phyloP scores from a whole-genome alignment of 2,888 invertebrate species.

The Reticulitermes lucifugus region DNA sequence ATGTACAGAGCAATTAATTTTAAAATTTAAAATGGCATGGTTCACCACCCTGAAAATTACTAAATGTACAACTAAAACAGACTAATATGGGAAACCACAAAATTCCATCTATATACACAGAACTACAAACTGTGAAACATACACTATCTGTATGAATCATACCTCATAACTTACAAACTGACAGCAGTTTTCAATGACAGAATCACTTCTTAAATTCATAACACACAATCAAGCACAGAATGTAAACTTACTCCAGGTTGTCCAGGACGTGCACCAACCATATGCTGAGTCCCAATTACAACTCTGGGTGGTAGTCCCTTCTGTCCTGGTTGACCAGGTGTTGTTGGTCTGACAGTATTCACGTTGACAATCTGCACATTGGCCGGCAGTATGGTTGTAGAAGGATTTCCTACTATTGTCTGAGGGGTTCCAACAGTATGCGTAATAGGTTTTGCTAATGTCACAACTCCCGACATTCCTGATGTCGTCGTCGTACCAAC shows the following conservation, averaged over 20 bases:
- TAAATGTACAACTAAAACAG: no score
- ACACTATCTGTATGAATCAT: no score
- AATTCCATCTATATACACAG: no score
- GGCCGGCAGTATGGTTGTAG: slow-evolving; percentile 74
- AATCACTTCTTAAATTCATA: no score
- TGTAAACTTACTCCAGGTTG: slow-evolving; percentile 78
- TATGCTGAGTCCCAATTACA: slow-evolving; percentile 84
- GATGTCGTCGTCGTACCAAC: slow-evolving; percentile 64
- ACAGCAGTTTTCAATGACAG: no score
- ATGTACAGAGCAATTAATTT: no score
- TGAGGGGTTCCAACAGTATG: slow-evolving; percentile 71
- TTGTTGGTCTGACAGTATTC: slow-evolving; percentile 75
- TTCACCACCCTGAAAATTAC: no score
- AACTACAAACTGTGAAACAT: no score
- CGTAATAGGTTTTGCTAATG: slow-evolving; percentile 71
- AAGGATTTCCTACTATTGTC: slow-evolving; percentile 71
- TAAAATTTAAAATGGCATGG: no score
- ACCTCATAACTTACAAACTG: no score
- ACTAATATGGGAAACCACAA: no score
- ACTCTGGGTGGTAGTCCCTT: slow-evolving; percentile 86
- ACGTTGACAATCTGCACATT: slow-evolving; percentile 89
- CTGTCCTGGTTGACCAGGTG: slow-evolving; percentile 76
- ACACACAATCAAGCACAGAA: no score
- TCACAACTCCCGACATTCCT: slow-evolving; percentile 73
- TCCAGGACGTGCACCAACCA: slow-evolving; percentile 84